Conservation (phyloP, 2,888 invertebrate genomes). For the Epistrophe eligans region DNA sequence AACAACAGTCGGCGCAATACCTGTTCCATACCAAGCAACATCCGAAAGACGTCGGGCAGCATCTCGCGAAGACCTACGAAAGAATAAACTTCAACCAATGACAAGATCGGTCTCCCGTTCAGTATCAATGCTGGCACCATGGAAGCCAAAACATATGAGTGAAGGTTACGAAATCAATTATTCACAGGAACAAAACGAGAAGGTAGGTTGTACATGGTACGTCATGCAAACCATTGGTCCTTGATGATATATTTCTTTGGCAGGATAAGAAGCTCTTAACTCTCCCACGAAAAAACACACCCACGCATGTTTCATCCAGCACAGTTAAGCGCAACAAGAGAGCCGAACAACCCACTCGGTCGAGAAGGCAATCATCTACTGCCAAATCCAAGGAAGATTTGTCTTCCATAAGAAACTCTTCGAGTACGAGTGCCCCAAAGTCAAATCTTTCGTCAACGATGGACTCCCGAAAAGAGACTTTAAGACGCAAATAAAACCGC, state of each 20-base stretch:
- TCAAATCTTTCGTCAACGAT: slow-evolving; percentile 81
- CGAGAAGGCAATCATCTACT: slow-evolving; percentile 77
- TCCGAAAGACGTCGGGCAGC: slow-evolving; percentile 86
- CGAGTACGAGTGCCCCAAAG: slow-evolving; percentile 80
- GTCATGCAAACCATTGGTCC: not conserved
- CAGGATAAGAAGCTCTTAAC: slow-evolving; percentile 79
- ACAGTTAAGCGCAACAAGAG: slow-evolving; percentile 80
- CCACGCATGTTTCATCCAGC: slow-evolving; percentile 77
- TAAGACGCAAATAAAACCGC: slow-evolving; percentile 56
- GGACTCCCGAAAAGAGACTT: slow-evolving; percentile 64
- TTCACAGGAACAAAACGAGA: slow-evolving; percentile 86
- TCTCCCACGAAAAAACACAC: slow-evolving; percentile 80
- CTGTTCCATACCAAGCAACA: slow-evolving; percentile 87
- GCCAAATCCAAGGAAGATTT: slow-evolving; percentile 80
- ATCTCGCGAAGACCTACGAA: slow-evolving; percentile 90
- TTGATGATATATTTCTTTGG: slow-evolving; percentile 1
- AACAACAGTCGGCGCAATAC: slow-evolving; percentile 94
- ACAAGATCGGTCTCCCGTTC: slow-evolving; percentile 90
- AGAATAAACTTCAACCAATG: slow-evolving; percentile 83
- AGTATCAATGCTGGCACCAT: slow-evolving; percentile 93
- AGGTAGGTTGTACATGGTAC: slow-evolving; percentile 75
- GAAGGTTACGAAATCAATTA: slow-evolving; percentile 92
- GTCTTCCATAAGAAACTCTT: slow-evolving; percentile 80
- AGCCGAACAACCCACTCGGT: slow-evolving; percentile 77
- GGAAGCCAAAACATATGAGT: slow-evolving; percentile 90